Base-by-base conservation (phyloP, 2,113 vertebrate genomes). In the Coreoperca whiteheadi region DNA sequence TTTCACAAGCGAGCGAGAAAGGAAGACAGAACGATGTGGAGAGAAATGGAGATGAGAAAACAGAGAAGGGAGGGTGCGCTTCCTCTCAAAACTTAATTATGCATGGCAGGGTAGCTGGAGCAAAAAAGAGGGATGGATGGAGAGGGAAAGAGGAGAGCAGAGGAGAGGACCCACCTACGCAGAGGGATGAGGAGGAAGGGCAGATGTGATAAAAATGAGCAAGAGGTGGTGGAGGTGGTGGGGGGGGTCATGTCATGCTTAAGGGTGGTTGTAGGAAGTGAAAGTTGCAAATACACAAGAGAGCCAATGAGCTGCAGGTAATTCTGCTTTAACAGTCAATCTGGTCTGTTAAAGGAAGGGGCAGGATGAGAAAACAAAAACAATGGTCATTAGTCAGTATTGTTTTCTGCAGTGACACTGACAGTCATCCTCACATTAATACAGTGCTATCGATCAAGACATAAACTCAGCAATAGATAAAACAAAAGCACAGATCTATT, bases 51-150 rank as follows among this genome's bases (percentile, higher is more conserved):
- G 66, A 68, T 41, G 81, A 82, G 78, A 48, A 73, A 83, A 76
- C 60, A 28, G 50, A 81, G 74, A 54, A 81, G 61, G 68, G 69
- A 80, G 68, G 84, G 53, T 34, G 50, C 70, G 74, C 82, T 86
- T 90, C 88, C 86, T 88, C 84, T 74, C 54, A 67, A 86, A 87
- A 86, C 73, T 89, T 91, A 91, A 94, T 93, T 91, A 93, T 93
- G 90, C 84, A 93, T 92, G 82, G 46, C 76, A 75, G 84, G 81
- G 81, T 70, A 87, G 84, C 88, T 71, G 81, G 83, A 86, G 91
- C 50, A 77, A 91, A 83, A 88, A 83, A 90, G 79, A 43, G 81
- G 69, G 68, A 78, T 85, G 75, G 88, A 88, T 82, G 69, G 63
- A 85, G 76, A 84, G 51, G 66, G 79, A 87, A 70, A 88, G 82